Evolutionary conservation across 2,113 vertebrate species (phyloP).

Genomic region (Melanostigma gelatinosum): DNA sequence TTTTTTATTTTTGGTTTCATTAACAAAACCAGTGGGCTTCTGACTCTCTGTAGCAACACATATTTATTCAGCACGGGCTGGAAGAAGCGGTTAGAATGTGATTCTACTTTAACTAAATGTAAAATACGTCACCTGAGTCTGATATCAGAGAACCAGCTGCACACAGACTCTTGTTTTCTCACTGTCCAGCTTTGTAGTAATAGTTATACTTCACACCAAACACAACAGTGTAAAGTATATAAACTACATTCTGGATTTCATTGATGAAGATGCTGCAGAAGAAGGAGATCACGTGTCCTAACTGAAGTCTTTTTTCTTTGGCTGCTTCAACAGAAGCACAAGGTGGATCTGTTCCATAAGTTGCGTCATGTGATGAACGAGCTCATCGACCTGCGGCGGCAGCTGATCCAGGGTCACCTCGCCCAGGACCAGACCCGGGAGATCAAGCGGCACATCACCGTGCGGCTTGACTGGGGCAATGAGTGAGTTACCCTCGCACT

Average conservation of each 20-base stretch:
- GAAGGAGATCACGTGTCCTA: not conserved
- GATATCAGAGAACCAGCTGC: not conserved
- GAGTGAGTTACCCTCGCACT: constrained; percentile 87
- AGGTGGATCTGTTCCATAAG: constrained; percentile 97
- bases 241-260: not conserved
- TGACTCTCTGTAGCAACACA: constrained; percentile 26
- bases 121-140: constrained; percentile 3
- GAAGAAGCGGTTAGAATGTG: not conserved
- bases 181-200: not conserved
- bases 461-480: constrained; percentile 97
- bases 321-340: constrained; percentile 88
- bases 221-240: not conserved
- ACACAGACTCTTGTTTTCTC: not conserved
- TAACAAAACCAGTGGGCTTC: constrained; percentile 25
- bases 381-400: constrained; percentile 95
- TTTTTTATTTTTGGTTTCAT: constrained; percentile 23
- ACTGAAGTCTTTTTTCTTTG: constrained; percentile 16
- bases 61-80: constrained; percentile 1
- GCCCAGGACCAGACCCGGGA: constrained; percentile 96
- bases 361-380: constrained; percentile 98
- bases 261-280: not conserved
- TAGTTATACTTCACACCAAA: not conserved
- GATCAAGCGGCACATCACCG: constrained; percentile 95
- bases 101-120: constrained; percentile 5
- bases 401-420: constrained; percentile 95